Evolutionary conservation across 2,113 vertebrate species (phyloP).

Genomic region (Himantopus leucocephalus): DNA sequence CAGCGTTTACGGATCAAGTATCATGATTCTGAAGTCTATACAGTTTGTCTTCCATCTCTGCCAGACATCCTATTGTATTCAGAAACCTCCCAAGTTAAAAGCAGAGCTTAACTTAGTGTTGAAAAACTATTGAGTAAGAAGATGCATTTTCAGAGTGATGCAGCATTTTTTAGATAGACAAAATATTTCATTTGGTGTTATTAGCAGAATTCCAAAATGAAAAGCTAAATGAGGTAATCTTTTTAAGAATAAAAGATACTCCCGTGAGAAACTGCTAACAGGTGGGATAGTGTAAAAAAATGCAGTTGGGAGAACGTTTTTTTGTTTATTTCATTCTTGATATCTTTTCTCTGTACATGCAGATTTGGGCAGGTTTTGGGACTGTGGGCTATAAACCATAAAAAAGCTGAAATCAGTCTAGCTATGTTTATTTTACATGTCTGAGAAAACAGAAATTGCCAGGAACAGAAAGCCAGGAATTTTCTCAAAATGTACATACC

Average conservation of each 20-base stretch:
- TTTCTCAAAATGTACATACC: not conserved
- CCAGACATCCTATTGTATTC: not conserved
- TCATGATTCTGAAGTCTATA: not conserved
- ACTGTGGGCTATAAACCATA: not conserved
- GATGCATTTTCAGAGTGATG: not conserved
- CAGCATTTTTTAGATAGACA: not conserved
- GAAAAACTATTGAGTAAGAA: not conserved
- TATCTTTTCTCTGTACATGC: not conserved
- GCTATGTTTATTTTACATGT: not conserved
- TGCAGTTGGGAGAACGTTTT: not conserved
- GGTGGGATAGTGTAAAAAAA: not conserved
- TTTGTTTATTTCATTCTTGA: not conserved
- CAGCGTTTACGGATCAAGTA: not conserved
- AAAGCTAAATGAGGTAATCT: not conserved
- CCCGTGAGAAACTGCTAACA: not conserved
- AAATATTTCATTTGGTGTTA: not conserved
- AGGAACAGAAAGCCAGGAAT: not conserved
- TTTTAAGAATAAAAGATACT: not conserved
- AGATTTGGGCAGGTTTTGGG: not conserved
- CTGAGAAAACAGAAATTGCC: not conserved
- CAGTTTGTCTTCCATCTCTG: not conserved
- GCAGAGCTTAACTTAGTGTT: not conserved
- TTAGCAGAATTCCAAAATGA: not conserved
- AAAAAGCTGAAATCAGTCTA: not conserved
- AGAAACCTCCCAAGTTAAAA: not conserved